Evolutionary conservation across 35 echinoderm and acorn worm genomes (phyloP), one percentile per base, ranked within the genome.

Genomic region (Ophioderma brevispina): DNA sequence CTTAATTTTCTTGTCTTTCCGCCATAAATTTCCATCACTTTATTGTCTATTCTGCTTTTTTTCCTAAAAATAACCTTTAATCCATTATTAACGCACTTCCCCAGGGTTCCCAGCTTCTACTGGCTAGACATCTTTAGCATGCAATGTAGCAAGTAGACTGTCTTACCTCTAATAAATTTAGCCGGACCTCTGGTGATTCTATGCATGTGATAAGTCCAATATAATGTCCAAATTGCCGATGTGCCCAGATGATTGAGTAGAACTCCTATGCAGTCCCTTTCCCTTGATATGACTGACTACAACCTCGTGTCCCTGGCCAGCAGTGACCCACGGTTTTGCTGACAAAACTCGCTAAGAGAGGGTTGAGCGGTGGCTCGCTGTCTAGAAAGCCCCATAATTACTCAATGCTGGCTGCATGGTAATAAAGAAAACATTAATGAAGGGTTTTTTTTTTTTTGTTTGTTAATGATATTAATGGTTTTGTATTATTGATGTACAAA

Each of bases 161-260:
- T n/a, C 91, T 99, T 77, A 99, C 97, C 88, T 99, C 82, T 87
- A 95, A 82, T 82, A 99, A 95, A 79, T 91, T 81, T 86, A 89
- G 91, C 76, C 97, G 92, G 85, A 99, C 82, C 43, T 99, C 93
- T 76, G 91, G 87, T 19, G 87, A 90, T 80, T 99, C 97, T 75
- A 95, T 95, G 64, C 97, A 99, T 28, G 97, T 95, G 77, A 95
- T 94, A 35, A 99, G 85, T 85, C 97, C 93, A 76, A 99, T 37
- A 99, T 92, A 80, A 99, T 90, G 76, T 99, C 97, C 97, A 99
- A 95, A 99, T 92, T 40, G 97, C 97, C 36, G 97, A 99, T 32
- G 94, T 95, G 80, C 91, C 97, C 79, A 99, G 76, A 89, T 99
- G 97, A 32, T 87, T 92, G 28, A 99, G 87, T 77, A 99, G 88